Evolutionary conservation across 2,797 vertebrate genomes (phyloP).

Genomic region (Gymnoscopelus braueri): DNA sequence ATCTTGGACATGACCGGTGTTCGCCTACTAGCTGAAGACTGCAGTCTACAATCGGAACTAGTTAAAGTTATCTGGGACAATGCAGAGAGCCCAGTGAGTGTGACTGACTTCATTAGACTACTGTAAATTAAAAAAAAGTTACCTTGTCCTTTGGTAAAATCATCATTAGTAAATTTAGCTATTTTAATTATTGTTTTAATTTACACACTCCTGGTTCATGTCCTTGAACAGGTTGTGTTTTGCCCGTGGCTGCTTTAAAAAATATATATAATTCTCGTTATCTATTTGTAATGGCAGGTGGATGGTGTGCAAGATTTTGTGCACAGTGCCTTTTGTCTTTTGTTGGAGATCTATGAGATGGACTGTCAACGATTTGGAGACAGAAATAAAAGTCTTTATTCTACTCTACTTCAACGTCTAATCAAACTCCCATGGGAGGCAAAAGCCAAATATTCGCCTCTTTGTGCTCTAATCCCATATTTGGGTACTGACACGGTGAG

Average conservation of each 20-base stretch:
- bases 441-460: conserved; percentile 85
- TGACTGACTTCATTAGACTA: not conserved
- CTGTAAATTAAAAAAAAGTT: not conserved
- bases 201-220: no score
- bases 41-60: conserved; percentile 71
- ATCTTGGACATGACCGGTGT: conserved; percentile 73
- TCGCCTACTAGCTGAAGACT: conserved; percentile 69
- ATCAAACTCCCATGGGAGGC: conserved; percentile 85
- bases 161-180: not conserved
- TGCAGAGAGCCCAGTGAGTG: conserved; percentile 87
- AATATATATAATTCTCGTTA: no score
- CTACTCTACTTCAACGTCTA: conserved; percentile 75
- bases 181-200: not conserved
- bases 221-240: no score
- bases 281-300: conserved; percentile 70
- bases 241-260: no score
- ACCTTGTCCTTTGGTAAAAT: not conserved
- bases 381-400: conserved; percentile 75
- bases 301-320: conserved; percentile 85
- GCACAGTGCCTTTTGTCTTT: conserved; percentile 79
- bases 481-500: conserved; percentile 83
- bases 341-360: conserved; percentile 84
- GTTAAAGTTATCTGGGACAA: conserved; percentile 85
- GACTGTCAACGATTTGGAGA: conserved; percentile 82
- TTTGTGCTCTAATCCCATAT: conserved; percentile 85